phyloP scores from a whole-genome alignment of 1,140 invertebrate genomes.

The Apis cerana region DNA sequence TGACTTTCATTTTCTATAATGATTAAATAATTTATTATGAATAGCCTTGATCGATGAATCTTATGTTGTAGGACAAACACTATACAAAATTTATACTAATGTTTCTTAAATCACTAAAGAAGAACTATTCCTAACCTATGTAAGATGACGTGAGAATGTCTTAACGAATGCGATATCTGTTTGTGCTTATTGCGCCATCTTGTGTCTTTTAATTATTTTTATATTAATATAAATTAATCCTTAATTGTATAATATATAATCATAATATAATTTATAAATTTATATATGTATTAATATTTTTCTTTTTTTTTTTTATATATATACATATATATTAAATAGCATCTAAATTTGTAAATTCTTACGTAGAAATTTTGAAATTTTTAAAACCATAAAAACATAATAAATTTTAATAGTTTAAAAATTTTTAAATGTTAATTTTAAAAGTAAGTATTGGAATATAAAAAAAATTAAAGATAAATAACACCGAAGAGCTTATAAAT shows the following conservation, averaged over 20 bases:
- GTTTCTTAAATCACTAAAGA: neutral
- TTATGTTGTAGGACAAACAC: neutral
- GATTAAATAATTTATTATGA: too few species aligned
- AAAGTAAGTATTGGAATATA: neutral
- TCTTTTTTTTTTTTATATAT: too few species aligned
- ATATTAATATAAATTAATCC: neutral
- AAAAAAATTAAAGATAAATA: neutral
- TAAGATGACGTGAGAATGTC: neutral
- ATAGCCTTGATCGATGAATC: neutral
- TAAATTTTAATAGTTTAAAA: too few species aligned
- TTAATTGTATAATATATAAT: neutral
- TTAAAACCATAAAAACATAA: neutral
- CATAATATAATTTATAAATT: neutral
- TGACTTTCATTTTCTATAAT: conserved; percentile 70
- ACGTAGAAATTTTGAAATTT: neutral
- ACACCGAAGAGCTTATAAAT: neutral
- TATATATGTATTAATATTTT: too few species aligned
- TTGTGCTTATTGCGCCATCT: conserved; percentile 2
- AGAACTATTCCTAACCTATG: neutral
- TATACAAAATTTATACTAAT: neutral
- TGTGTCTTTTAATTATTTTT: neutral
- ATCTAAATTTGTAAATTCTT: neutral
- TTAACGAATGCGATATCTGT: too few species aligned
- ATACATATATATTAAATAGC: too few species aligned
- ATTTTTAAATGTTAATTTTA: neutral